These are phyloP conservation scores for Melanotaenia nigrans DNA, from an alignment of 2,797 vertebrate species.

Conservation along the genomic window DNA sequence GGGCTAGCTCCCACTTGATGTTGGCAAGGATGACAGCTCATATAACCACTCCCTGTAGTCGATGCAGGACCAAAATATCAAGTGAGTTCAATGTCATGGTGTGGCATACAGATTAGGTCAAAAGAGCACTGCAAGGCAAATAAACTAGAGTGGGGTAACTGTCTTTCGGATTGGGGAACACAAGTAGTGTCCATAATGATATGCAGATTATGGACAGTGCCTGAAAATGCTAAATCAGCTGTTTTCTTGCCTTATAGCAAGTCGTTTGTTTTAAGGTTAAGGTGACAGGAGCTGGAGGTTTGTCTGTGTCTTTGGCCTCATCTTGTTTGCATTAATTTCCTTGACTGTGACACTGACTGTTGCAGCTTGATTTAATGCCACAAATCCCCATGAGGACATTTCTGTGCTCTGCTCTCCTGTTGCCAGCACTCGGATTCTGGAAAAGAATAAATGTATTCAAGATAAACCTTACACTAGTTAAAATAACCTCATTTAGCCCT, in stretches of 20 bases:
- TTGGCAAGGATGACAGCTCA: background rate
- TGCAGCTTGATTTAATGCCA: constrained; percentile 3
- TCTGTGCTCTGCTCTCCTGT: constrained; percentile 7
- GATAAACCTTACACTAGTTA: background rate
- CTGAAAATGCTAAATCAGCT: constrained; percentile 19
- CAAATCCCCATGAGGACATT: constrained; percentile 16
- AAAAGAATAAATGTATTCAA: background rate
- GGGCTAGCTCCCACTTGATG: constrained; percentile 5
- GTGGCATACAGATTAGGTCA: constrained; percentile 1
- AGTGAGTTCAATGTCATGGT: background rate
- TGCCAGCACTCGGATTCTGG: background rate
- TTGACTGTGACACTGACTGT: constrained; percentile 4
- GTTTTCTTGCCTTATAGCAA: constrained; percentile 6
- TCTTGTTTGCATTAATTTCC: constrained; percentile 3
- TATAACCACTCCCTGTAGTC: background rate
- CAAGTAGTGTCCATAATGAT: background rate
- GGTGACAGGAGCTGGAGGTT: constrained; percentile 4
- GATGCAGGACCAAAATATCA: constrained; percentile 9
- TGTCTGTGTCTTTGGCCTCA: background rate
- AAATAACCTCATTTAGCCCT: background rate
- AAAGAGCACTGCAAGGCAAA: constrained; percentile 6
- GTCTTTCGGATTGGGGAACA: background rate
- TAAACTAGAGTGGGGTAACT: constrained; percentile 9
- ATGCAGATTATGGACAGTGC: background rate
- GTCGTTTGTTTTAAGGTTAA: background rate